Evolutionary conservation across 1,140 invertebrate species (phyloP).

Genomic region (Orchestia grillus): DNA sequence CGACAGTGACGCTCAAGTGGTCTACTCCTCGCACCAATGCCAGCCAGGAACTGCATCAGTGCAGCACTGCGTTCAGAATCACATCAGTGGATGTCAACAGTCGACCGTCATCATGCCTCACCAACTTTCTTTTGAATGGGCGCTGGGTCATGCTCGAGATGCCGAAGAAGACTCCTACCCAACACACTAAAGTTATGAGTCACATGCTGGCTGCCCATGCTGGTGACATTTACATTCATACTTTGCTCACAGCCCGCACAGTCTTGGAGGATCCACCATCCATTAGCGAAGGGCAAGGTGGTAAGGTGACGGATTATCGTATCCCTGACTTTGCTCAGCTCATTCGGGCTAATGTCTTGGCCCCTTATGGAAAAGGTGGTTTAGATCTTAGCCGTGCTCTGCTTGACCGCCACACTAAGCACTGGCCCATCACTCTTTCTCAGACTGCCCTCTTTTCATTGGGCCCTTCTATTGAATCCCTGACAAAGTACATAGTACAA

Average conservation of each 20-base stretch:
- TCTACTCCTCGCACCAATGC: slow-evolving; percentile 91
- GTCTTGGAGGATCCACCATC: slow-evolving; percentile 95
- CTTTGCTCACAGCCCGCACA: slow-evolving; percentile 85
- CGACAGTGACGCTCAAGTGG: slow-evolving; percentile 92
- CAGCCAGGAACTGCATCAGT: slow-evolving; percentile 83
- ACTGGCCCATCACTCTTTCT: slow-evolving; percentile 93
- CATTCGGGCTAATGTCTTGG: slow-evolving; percentile 86
- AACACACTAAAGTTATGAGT: slow-evolving; percentile 87
- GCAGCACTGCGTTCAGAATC: slow-evolving; percentile 86
- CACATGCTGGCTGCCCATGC: slow-evolving; percentile 94
- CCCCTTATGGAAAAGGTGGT: slow-evolving; percentile 78
- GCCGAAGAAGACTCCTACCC: slow-evolving; percentile 76
- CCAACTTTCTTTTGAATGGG: slow-evolving; percentile 95
- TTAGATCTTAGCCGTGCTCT: slow-evolving; percentile 73
- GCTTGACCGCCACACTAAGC: slow-evolving; percentile 84
- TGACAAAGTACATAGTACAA: slow-evolving; percentile 73
- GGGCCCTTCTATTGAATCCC: slow-evolving; percentile 70
- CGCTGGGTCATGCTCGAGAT: slow-evolving; percentile 95
- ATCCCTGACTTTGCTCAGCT: slow-evolving; percentile 88
- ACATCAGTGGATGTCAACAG: slow-evolving; percentile 96
- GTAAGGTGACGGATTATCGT: slow-evolving; percentile 91
- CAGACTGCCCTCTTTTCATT: slow-evolving; percentile 92
- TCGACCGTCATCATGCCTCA: slow-evolving; percentile 93
- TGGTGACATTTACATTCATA: slow-evolving; percentile 96
- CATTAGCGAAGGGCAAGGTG: slow-evolving; percentile 93